These are phyloP conservation scores for Noturus placidus DNA, from an alignment of 2,113 vertebrate genomes.

Conservation along the genomic window DNA sequence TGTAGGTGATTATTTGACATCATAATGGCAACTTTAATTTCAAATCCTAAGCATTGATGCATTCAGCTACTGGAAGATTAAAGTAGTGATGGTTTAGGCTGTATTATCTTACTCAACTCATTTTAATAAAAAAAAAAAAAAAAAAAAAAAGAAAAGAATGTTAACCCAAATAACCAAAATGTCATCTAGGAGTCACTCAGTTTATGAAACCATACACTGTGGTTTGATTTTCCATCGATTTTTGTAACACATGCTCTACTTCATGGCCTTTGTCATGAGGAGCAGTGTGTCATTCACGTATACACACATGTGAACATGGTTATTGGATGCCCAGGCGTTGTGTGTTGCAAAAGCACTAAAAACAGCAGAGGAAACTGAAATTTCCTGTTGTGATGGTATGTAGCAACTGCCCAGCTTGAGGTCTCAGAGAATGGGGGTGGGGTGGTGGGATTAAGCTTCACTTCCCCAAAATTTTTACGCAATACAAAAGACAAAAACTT, in stretches of 20 bases:
- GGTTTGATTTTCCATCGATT: conserved; percentile 8
- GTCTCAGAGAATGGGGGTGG: conserved; percentile 59
- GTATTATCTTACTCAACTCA: not conserved
- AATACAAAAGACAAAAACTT: not conserved
- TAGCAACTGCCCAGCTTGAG: conserved; percentile 74
- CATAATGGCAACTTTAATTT: not conserved
- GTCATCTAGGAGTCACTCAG: not conserved
- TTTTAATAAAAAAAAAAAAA: not conserved
- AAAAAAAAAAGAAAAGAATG: not conserved
- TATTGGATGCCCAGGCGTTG: conserved; percentile 62
- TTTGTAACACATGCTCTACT: not conserved
- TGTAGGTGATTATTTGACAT: not conserved
- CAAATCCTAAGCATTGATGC: not conserved
- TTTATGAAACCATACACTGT: not conserved
- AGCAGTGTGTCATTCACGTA: conserved; percentile 41
- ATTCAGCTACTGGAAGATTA: not conserved
- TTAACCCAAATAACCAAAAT: conserved; percentile 6
- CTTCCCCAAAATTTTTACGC: not conserved
- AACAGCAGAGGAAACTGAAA: conserved; percentile 78
- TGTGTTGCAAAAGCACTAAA: conserved; percentile 72
- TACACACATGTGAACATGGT: conserved; percentile 50
- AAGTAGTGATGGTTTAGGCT: not conserved
- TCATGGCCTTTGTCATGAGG: not conserved
- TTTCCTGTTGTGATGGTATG: conserved; percentile 81
- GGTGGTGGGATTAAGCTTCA: conserved; percentile 56